Evolutionary conservation across 2,113 vertebrate species (phyloP).

Genomic region (Platycercus adscitus): DNA sequence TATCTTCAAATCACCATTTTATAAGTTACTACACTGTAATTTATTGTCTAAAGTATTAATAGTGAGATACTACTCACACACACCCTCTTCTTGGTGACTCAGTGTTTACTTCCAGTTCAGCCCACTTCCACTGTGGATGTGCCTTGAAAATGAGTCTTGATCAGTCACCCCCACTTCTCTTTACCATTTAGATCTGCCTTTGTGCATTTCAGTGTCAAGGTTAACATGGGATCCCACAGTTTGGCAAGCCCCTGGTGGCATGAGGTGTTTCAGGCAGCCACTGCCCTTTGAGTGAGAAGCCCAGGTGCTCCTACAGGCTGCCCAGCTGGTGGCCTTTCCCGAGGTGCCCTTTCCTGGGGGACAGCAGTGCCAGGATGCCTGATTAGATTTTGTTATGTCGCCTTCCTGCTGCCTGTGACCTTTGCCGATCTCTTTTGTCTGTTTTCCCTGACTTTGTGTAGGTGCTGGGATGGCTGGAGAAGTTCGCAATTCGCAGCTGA

Average conservation of each 20-base stretch:
- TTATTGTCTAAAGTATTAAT: neutral
- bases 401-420: fast-evolving
- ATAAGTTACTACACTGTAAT: neutral
- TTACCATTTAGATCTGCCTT: neutral
- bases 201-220: neutral
- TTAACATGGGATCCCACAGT: neutral
- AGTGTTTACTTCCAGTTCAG: neutral
- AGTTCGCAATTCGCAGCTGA: neutral
- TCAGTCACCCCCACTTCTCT: neutral
- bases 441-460: neutral
- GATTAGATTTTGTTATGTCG: neutral
- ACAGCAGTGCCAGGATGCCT: neutral
- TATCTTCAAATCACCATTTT: neutral
- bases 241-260: neutral
- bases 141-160: neutral
- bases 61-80: neutral
- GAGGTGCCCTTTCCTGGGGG: neutral
- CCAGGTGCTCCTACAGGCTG: neutral
- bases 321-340: neutral
- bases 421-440: neutral
- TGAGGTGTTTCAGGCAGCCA: neutral
- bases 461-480: slow-evolving; percentile 56
- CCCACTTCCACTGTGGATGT: neutral
- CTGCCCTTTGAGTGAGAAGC: slow-evolving; percentile 25
- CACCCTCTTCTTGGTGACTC: neutral